These are phyloP conservation scores for Parnassius orleans DNA, from an alignment of 2,888 invertebrate species.

Conservation along the genomic window DNA sequence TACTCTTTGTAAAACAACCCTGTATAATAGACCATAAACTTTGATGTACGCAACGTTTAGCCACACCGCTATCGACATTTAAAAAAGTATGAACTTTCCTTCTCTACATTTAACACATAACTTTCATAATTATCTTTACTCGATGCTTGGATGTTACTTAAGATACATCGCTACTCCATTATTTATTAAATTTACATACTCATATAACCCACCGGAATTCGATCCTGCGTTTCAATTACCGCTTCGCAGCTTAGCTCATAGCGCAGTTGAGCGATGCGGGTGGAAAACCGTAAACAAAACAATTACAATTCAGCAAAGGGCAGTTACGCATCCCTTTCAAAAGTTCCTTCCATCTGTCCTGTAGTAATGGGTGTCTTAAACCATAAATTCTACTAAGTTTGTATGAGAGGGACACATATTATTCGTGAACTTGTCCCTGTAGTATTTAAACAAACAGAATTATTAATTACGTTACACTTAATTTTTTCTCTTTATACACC, in stretches of 20 bases:
- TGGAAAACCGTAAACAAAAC: slow-evolving; percentile 59
- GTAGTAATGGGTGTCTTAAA: slow-evolving; percentile 26
- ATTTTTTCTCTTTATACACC: background rate
- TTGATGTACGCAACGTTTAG: too few species aligned
- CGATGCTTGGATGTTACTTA: slow-evolving; percentile 23
- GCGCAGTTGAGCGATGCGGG: slow-evolving; percentile 53
- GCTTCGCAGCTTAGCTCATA: slow-evolving; percentile 52
- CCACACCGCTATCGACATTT: too few species aligned
- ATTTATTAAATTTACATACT: slow-evolving; percentile 24
- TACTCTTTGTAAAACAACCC: too few species aligned
- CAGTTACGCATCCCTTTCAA: slow-evolving; percentile 55
- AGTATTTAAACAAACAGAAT: background rate
- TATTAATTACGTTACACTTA: background rate
- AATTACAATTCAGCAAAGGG: slow-evolving; percentile 56
- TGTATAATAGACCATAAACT: too few species aligned
- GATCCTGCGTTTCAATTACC: slow-evolving; percentile 56
- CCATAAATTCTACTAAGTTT: slow-evolving; percentile 29
- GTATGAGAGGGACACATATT: slow-evolving; percentile 1
- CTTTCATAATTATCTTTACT: slow-evolving; percentile 18
- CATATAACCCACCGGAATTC: slow-evolving; percentile 36
- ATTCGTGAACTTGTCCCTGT: background rate
- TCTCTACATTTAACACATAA: slow-evolving; percentile 4
- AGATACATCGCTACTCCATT: slow-evolving; percentile 35
- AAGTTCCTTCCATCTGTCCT: slow-evolving; percentile 37
- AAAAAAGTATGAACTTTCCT: too few species aligned